Percentiles rank a stretch among this genome's conserved stretches.
phyloP scores from a whole-genome alignment of 1,140 invertebrate species.

The Drosophila mojavensis region DNA sequence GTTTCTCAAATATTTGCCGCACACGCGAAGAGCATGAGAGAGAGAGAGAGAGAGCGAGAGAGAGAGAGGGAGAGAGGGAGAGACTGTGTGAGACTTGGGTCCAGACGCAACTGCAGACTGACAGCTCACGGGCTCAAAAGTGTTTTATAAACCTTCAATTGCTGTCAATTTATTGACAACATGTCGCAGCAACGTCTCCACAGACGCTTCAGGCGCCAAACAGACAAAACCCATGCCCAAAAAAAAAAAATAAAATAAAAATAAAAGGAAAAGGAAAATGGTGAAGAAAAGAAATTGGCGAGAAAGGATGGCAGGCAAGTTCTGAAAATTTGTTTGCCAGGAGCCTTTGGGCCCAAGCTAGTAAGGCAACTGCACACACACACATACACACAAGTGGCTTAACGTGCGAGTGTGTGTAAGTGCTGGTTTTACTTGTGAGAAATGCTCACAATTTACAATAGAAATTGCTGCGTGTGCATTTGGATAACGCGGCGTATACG shows the following conservation, averaged over 20 bases:
- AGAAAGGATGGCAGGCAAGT: conserved; percentile 56
- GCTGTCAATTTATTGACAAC: conserved; percentile 82
- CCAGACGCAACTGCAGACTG: conserved; percentile 34
- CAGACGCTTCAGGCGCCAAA: conserved; percentile 56
- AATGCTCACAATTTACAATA: conserved; percentile 81
- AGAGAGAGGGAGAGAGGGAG: no score
- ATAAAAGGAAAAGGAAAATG: background rate
- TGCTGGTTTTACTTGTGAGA: conserved; percentile 54
- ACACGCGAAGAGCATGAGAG: conserved; percentile 1
- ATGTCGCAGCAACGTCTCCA: conserved; percentile 70
- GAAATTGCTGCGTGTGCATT: conserved; percentile 79
- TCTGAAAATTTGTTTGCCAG: conserved; percentile 73
- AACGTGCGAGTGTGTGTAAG: background rate
- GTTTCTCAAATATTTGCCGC: conserved; percentile 73
- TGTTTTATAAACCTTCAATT: conserved; percentile 83
- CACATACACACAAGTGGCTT: conserved; percentile 17
- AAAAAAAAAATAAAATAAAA: conserved; percentile 4
- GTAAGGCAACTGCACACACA: conserved; percentile 49
- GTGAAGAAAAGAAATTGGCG: background rate
- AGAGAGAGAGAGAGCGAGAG: no score
- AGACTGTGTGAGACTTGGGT: background rate
- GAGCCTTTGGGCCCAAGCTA: conserved; percentile 55
- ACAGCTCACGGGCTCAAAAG: conserved; percentile 57
- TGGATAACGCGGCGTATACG: conserved; percentile 77
- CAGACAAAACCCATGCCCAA: conserved; percentile 28